Conservation (phyloP, 2,113 vertebrate species). For the Microcebus tavaratra region DNA sequence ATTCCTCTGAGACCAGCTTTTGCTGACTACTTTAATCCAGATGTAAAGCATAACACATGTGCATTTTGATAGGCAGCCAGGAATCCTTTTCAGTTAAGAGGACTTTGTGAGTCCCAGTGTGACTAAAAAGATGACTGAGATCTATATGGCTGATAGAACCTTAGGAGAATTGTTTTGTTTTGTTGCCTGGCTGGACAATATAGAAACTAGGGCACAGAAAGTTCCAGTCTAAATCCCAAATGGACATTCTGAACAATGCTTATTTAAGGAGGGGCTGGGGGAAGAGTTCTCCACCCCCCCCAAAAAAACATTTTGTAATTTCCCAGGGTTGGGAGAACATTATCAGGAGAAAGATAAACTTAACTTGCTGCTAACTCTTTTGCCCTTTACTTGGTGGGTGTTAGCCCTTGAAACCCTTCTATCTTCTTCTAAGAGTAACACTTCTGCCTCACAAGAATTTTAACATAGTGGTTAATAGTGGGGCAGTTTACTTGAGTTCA, state of each 20-base stretch:
- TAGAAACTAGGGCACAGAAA: neutral
- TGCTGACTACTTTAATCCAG: neutral
- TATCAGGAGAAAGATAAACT: neutral
- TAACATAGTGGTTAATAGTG: neutral
- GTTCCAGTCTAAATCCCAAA: neutral
- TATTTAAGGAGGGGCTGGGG: neutral
- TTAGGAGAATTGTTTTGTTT: neutral
- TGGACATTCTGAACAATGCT: neutral
- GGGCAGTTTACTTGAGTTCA: neutral
- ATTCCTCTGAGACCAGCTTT: neutral
- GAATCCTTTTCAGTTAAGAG: neutral
- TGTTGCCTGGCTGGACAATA: neutral
- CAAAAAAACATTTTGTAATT: neutral
- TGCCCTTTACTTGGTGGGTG: neutral
- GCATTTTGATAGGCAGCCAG: neutral
- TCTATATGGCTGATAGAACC: neutral
- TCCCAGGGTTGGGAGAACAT: neutral
- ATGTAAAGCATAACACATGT: neutral
- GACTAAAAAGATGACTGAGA: neutral
- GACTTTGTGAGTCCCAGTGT: neutral
- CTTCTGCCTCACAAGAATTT: conserved; percentile 16
- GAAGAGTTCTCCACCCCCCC: neutral
- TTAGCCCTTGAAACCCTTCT: neutral
- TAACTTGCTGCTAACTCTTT: neutral
- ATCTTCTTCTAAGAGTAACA: neutral